Conservation (phyloP, 2,797 vertebrate genomes). For the Clarias laeviceps region DNA sequence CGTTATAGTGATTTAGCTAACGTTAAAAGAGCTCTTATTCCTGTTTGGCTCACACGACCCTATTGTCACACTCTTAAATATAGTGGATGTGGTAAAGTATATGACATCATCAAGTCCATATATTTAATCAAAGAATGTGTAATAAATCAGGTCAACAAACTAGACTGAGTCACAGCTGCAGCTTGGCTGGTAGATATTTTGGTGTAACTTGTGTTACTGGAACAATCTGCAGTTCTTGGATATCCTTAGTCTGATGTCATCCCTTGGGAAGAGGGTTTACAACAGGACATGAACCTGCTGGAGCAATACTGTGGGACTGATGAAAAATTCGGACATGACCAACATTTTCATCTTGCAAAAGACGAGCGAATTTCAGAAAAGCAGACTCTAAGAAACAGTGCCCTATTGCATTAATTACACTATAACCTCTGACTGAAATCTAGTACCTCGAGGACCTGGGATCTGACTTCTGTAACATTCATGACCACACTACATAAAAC, state of each 20-base stretch:
- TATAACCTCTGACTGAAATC: not conserved
- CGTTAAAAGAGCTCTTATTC: not conserved
- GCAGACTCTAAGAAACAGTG: not conserved
- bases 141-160: not conserved
- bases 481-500: not conserved
- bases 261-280: not conserved
- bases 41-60: not conserved
- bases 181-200: not conserved
- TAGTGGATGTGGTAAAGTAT: not conserved
- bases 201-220: not conserved
- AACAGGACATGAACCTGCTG: not conserved
- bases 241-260: not conserved
- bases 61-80: not conserved
- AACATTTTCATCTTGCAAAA: not conserved
- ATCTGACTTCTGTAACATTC: not conserved
- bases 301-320: not conserved
- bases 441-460: not conserved
- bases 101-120: not conserved
- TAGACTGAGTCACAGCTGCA: not conserved
- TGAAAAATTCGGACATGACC: not conserved
- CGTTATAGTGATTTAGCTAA: not conserved
- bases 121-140: not conserved
- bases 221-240: not conserved
- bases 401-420: not conserved
- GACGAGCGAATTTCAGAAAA: not conserved